These are phyloP conservation scores for Chalcis sispes DNA, from an alignment of 2,888 invertebrate species.

Conservation along the genomic window DNA sequence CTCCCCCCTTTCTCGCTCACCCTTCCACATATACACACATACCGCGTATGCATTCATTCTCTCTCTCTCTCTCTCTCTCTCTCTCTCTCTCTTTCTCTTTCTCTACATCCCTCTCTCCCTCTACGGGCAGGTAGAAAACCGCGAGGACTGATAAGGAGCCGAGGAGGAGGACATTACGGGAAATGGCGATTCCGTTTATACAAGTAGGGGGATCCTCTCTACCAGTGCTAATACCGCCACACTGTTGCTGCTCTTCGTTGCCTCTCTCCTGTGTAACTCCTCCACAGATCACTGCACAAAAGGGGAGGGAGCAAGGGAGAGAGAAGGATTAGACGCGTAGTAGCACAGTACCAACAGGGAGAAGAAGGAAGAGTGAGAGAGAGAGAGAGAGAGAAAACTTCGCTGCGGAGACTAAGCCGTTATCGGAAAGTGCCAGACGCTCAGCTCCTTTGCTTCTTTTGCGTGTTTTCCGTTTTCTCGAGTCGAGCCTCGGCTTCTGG, in stretches of 20 bases:
- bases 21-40: no score
- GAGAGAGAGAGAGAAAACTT: no score
- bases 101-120: conserved; percentile 6
- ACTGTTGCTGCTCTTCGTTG: not conserved
- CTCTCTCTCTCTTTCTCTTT: conserved; percentile 11
- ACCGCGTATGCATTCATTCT: not conserved
- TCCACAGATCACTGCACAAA: not conserved
- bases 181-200: conserved; percentile 55
- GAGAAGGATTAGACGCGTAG: conserved; percentile 39
- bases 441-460: not conserved
- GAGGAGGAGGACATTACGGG: conserved; percentile 35
- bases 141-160: conserved; percentile 46
- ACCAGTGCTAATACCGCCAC: no score
- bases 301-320: no score
- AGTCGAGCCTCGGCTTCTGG: not conserved
- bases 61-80: conserved; percentile 33
- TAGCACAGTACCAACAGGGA: not conserved
- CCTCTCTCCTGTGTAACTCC: not conserved
- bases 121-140: conserved; percentile 35
- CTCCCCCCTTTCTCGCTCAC: not conserved
- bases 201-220: conserved; percentile 1
- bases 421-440: conserved; percentile 46
- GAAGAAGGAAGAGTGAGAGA: no score
- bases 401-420: conserved; percentile 33
- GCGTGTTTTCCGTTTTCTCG: not conserved